Evolutionary conservation across 2,113 vertebrate species (phyloP).

Genomic region (Indicator indicator): DNA sequence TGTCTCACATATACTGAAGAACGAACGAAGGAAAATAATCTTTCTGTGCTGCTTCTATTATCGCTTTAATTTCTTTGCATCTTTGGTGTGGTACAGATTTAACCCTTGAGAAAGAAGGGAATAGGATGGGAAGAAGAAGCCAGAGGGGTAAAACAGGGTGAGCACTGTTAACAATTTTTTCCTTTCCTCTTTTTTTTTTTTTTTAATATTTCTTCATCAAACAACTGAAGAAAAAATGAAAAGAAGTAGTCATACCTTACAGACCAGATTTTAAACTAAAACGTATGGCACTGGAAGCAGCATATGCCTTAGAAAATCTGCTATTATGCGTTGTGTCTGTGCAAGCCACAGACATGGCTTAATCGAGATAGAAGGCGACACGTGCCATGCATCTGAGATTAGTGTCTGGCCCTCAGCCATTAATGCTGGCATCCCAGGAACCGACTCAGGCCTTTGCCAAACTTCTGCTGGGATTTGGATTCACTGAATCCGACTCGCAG

Average conservation of each 20-base stretch:
- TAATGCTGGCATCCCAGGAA: conserved; percentile 75
- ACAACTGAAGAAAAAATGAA: background rate
- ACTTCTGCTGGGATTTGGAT: conserved; percentile 77
- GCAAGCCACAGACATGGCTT: conserved; percentile 65
- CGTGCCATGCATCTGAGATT: conserved; percentile 75
- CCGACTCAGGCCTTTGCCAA: conserved; percentile 75
- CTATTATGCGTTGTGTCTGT: conserved; percentile 22
- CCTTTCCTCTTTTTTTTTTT: background rate
- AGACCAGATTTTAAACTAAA: conserved; percentile 42
- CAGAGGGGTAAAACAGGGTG: background rate
- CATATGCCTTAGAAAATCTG: conserved; percentile 58
- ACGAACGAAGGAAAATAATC: background rate
- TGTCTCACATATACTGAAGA: conserved; percentile 25
- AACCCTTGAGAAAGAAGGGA: background rate
- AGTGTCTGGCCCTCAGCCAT: conserved; percentile 76
- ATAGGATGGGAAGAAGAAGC: background rate
- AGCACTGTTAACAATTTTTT: background rate
- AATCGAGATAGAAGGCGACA: conserved; percentile 74
- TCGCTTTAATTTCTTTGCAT: conserved; percentile 13
- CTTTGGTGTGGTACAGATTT: background rate
- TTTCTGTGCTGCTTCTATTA: background rate
- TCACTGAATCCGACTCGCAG: conserved; percentile 71
- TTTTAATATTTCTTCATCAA: background rate
- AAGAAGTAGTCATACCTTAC: background rate
- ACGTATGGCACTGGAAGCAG: background rate